Base-by-base conservation (phyloP, 2,797 vertebrate genomes). In the Dendrocincla tyrannina region DNA sequence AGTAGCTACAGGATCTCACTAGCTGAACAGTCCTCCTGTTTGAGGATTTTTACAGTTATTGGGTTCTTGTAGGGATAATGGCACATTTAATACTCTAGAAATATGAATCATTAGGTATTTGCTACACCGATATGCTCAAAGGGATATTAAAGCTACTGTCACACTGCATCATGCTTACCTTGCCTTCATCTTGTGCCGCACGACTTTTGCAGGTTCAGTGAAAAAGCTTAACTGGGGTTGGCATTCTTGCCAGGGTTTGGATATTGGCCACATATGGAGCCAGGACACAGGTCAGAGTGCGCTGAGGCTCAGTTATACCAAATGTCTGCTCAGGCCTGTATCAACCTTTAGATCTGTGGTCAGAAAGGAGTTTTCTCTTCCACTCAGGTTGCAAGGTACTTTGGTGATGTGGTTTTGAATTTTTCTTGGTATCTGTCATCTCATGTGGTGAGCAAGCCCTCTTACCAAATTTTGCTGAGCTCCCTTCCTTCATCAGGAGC, bases 141-240 rank as follows among this genome's bases (percentile, higher is more conserved):
- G 62, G 58, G 58, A 85, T 94, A 86, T 85, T 90, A 82, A 87
- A 93, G 32, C 46, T 81, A 18, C 62, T 73, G 73, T 81, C 74
- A 46, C 63, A 35, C 73, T 78, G 37, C 17, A 50, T 84, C 44
- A 18, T 66, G 50, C 50, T 91, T 85, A 28, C 39, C 39, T 73
- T 72, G 55, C 63, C 42, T 75, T 77, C 20, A 47, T 39, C 28
- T 69, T 39, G 9, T 33, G 39, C 42, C 56, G 85, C 18, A 28
- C 49, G 44, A 77, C 44, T 88, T 85, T 8, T 52, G 30, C 46
- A 78, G 24, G 27, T 46, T 66, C 42, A 0, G 0, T 60, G 66
- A 60, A 49, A 81, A 89, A 72, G 33, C 37, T 78, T 84, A 25
- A 32, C 0, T 11, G 11, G 5, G 5, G 5, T 15, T 76, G 49